Conservation (phyloP, 1,140 invertebrate genomes). For the Cherax quadricarinatus region DNA sequence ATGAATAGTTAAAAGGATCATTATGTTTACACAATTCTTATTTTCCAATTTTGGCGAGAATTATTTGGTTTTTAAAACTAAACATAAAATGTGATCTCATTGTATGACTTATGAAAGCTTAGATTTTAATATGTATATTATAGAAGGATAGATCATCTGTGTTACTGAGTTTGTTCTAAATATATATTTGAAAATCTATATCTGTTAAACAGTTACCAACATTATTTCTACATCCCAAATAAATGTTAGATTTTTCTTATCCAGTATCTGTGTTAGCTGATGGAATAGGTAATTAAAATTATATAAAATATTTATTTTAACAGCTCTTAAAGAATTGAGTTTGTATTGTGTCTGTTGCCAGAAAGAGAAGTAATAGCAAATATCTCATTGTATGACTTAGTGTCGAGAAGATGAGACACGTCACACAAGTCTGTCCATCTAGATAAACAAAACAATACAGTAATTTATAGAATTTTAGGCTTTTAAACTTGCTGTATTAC, state of each 20-base stretch:
- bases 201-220: background rate
- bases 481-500: too few relatives aligned
- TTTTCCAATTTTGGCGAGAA: background rate
- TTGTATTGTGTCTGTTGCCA: too few relatives aligned
- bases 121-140: background rate
- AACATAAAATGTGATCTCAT: background rate
- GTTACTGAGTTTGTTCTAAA: background rate
- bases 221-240: background rate
- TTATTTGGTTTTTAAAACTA: background rate
- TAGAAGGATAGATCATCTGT: background rate
- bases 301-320: too few relatives aligned
- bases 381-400: too few relatives aligned
- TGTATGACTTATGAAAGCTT: background rate
- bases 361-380: too few relatives aligned
- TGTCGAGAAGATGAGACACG: too few relatives aligned
- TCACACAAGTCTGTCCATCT: too few relatives aligned
- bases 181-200: background rate
- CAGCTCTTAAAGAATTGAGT: too few relatives aligned
- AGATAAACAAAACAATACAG: too few relatives aligned
- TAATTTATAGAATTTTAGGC: too few relatives aligned
- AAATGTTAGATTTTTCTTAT: background rate
- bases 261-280: too few relatives aligned
- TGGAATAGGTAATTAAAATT: too few relatives aligned
- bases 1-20: background rate
- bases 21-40: background rate